A percentile compares a stretch with the other conserved stretches of the same genome.
Evolutionary conservation across 1,140 invertebrate species (phyloP).

Genomic region (Stenopsyche tienmushanensis): DNA sequence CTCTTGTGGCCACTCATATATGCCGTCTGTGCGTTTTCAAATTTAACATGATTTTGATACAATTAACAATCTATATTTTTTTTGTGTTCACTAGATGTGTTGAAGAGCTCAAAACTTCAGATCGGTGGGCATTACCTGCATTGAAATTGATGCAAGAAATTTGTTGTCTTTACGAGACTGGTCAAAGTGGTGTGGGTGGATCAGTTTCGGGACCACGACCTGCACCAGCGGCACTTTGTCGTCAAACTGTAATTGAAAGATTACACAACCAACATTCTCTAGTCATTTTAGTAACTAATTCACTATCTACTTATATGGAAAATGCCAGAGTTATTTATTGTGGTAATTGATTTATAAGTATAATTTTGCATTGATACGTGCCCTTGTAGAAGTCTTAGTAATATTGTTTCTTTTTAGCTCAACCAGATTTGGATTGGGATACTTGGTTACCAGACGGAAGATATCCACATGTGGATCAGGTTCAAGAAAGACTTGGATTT

Average conservation of each 20-base stretch:
- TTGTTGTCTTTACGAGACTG: conserved; percentile 87
- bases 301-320: conserved; percentile 90
- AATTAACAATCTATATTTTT: no score
- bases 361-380: no score
- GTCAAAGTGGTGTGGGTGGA: conserved; percentile 64
- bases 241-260: conserved; percentile 83
- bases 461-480: conserved; percentile 90
- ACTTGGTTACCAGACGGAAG: conserved; percentile 83
- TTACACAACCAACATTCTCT: conserved; percentile 90
- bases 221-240: conserved; percentile 64
- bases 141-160: conserved; percentile 96
- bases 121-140: conserved; percentile 91
- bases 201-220: conserved; percentile 53
- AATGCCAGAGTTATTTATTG: conserved; percentile 70
- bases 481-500: conserved; percentile 93
- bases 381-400: no score
- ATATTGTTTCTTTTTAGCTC: conserved; percentile 21
- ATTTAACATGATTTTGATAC: no score
- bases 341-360: no score
- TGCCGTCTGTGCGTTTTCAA: no score
- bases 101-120: conserved; percentile 85
- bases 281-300: conserved; percentile 91
- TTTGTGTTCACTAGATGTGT: conserved; percentile 84
- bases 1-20: no score
- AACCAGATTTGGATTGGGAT: conserved; percentile 74